Percentiles rank a stretch among this genome's conserved stretches.
phyloP scores from a whole-genome alignment of 2,797 vertebrate species.

The Eidolon dupreanum region DNA sequence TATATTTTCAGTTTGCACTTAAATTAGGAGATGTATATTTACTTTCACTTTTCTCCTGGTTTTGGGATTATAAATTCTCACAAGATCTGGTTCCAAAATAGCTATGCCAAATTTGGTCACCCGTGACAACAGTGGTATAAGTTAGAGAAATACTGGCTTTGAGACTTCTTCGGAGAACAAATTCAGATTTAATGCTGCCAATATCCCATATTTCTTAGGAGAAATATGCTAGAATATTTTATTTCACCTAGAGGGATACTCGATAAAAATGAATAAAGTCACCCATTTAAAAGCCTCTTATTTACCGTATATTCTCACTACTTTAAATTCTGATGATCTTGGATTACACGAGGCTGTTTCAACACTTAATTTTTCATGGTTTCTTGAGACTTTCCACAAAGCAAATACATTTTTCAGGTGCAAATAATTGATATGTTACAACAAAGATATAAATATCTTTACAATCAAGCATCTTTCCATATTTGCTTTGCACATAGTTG shows the following conservation, averaged over 20 bases:
- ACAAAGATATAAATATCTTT: slow-evolving; percentile 35
- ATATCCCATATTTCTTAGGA: slow-evolving; percentile 44
- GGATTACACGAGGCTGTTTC: slow-evolving; percentile 28
- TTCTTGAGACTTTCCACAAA: slow-evolving; percentile 55
- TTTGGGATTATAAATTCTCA: slow-evolving; percentile 19
- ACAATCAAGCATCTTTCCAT: slow-evolving; percentile 18
- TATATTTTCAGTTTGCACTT: slow-evolving; percentile 48
- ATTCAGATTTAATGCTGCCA: slow-evolving; percentile 48
- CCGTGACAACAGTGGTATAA: not conserved
- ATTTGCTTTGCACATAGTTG: slow-evolving; percentile 35
- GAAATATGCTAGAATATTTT: slow-evolving; percentile 39
- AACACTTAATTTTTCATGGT: slow-evolving; percentile 55
- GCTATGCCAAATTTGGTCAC: slow-evolving; percentile 37
- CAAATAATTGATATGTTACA: slow-evolving; percentile 34
- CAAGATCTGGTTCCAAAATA: slow-evolving; percentile 49
- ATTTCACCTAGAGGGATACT: slow-evolving; percentile 46
- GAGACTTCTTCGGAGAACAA: slow-evolving; percentile 56
- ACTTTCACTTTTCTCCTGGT: slow-evolving; percentile 37
- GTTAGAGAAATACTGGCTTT: slow-evolving; percentile 37
- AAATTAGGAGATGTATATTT: not conserved
- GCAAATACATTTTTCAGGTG: not conserved
- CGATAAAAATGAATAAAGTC: slow-evolving; percentile 55
- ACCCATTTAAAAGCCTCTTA: slow-evolving; percentile 29
- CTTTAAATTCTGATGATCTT: slow-evolving; percentile 53
- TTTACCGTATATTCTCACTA: slow-evolving; percentile 41